These are phyloP conservation scores for Tachuris rubrigastra DNA, from an alignment of 2,113 vertebrate genomes.

Conservation along the genomic window DNA sequence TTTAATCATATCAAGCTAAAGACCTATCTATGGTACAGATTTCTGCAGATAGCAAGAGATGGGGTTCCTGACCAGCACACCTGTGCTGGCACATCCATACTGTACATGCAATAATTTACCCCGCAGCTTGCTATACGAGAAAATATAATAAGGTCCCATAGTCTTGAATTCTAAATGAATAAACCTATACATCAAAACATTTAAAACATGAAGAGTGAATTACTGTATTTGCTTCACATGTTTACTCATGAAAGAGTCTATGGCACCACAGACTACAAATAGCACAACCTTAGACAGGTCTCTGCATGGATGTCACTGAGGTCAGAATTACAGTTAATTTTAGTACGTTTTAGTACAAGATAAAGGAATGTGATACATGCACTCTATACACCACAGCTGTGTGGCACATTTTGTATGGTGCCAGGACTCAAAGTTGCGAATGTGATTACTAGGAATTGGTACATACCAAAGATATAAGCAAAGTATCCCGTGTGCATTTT, in stretches of 20 bases:
- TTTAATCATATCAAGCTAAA: neutral
- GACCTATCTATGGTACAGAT: neutral
- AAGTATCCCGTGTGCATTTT: neutral
- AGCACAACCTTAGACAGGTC: neutral
- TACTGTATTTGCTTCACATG: neutral
- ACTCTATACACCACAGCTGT: neutral
- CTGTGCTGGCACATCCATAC: neutral
- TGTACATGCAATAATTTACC: accelerated
- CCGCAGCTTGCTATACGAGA: neutral
- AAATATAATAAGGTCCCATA: neutral
- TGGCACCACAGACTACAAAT: neutral
- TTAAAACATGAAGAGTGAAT: neutral
- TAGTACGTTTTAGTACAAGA: neutral
- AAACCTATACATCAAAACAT: neutral
- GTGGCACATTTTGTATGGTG: neutral
- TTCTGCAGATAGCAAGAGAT: neutral
- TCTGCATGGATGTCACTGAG: neutral
- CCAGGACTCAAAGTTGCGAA: neutral
- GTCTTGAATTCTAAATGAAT: neutral
- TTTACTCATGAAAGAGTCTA: neutral
- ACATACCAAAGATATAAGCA: neutral
- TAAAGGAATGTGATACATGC: neutral
- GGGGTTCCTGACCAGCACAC: neutral
- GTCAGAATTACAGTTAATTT: neutral
- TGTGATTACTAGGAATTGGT: neutral